Base-by-base conservation (phyloP, 2,797 vertebrate genomes). In the Kryptolebias ocellatus region DNA sequence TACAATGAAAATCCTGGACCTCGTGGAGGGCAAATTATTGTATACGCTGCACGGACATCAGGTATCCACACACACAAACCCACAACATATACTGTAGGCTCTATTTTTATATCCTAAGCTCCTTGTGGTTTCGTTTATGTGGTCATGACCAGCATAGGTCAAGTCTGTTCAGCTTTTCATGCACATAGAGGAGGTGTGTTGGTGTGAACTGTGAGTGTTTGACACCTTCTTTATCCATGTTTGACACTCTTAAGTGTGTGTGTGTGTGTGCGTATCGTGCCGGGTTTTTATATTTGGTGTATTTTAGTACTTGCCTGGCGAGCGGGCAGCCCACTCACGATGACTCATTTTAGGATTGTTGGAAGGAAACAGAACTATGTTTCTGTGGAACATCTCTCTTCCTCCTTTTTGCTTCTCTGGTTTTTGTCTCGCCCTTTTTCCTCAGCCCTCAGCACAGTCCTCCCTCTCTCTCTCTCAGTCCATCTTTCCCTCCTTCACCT, bases 31-130 rank as follows among this genome's bases (percentile, higher is more conserved):
- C 74, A 95, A 96, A 58, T 93, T 98, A 28, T 93, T 98, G 29
- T 99, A 96, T 67, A 99, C 98, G 1, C 93, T 99, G 27, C 98
- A 99, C 0, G 96, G 97, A 72, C 98, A 99, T 80, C 96, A 98
- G 97, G 98, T 98, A 83, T 1, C 72, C 24, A 42, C 5, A 53
- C 57, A 51, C 29, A 44, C 57, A 52, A 53, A 49, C 12, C 20
- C 10, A 39, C 37, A 37, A 8, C 7, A 24, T 10, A 66, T 42
- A 67, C 14, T 20, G 45, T 28, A 17, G 44, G 5, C 18, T 66
- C 24, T 5, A 9, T 63, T 75, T 44, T 52, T 17, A 53, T 57
- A 29, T 72, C 53, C 34, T 9, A 24, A 16, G 29, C 57, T 31
- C 17, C 51, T 54, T 28, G 67, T 27, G 74, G 42, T 64, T 29